A percentile compares a stretch with the other conserved stretches of the same genome.
These are phyloP conservation scores for Shinisaurus crocodilurus DNA, from an alignment of 2,113 vertebrate species.

Conservation along the genomic window DNA sequence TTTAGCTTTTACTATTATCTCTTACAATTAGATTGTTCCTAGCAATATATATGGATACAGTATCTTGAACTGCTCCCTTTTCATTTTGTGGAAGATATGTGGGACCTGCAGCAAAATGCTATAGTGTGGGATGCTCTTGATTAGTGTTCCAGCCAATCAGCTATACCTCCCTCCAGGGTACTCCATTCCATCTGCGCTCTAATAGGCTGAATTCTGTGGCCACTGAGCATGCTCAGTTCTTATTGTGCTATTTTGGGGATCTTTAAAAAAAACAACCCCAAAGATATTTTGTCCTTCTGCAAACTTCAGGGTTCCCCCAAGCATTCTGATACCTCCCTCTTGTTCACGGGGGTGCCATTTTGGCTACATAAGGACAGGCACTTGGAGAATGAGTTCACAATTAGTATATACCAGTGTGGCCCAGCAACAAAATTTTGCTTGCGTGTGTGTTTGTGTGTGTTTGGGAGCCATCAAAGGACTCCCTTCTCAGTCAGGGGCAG, in stretches of 20 bases:
- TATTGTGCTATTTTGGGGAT: too few species aligned
- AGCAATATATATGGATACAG: too few species aligned
- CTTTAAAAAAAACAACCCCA: too few species aligned
- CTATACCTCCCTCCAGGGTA: neutral
- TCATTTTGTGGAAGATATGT: neutral
- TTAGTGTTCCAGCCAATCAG: neutral
- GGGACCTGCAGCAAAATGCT: neutral
- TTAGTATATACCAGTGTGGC: neutral
- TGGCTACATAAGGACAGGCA: neutral
- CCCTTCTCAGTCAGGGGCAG: neutral
- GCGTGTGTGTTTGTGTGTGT: too few species aligned
- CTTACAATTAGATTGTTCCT: too few species aligned
- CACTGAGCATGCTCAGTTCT: too few species aligned
- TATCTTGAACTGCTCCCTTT: neutral
- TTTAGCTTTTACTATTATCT: too few species aligned
- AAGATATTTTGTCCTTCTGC: neutral
- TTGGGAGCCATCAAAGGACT: too few species aligned
- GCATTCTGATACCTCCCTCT: neutral
- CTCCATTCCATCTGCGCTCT: neutral
- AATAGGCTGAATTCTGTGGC: neutral
- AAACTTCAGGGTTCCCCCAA: neutral
- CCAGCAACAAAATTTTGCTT: neutral
- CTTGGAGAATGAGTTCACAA: neutral
- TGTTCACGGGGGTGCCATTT: neutral
- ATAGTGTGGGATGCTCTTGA: neutral